Conservation (phyloP, 2,797 vertebrate genomes). For the Scarus forsteni region DNA sequence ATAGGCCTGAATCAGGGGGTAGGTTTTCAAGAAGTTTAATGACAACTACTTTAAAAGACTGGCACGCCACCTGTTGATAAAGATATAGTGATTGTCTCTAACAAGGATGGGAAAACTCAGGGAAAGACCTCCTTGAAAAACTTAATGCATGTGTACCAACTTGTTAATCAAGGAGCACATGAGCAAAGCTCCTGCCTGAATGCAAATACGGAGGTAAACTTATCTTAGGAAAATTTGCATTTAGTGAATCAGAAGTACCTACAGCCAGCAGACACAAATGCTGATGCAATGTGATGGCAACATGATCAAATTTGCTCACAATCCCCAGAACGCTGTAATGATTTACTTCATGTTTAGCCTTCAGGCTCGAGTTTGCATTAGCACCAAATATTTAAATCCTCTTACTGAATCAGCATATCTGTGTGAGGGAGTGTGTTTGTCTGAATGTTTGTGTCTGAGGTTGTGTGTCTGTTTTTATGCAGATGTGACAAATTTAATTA, state of each 20-base stretch:
- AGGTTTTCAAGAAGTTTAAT: too few relatives aligned
- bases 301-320: slow-evolving; percentile 18
- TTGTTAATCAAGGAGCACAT: slow-evolving; percentile 13
- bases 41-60: too few relatives aligned
- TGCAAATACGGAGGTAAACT: slow-evolving; percentile 13
- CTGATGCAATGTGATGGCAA: slow-evolving; percentile 45
- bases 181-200: neutral
- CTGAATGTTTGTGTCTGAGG: neutral
- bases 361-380: slow-evolving; percentile 13
- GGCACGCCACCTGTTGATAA: too few relatives aligned
- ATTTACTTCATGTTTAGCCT: slow-evolving; percentile 19
- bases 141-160: slow-evolving; percentile 10
- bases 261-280: slow-evolving; percentile 9
- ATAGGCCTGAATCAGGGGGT: too few relatives aligned
- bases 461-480: neutral
- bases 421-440: neutral
- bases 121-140: neutral
- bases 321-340: slow-evolving; percentile 21
- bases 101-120: too few relatives aligned
- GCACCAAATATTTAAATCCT: slow-evolving; percentile 30
- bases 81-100: too few relatives aligned
- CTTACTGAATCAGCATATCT: slow-evolving; percentile 1
- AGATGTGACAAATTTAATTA: neutral
- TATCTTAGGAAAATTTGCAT: slow-evolving; percentile 28
- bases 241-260: slow-evolving; percentile 19